Evolutionary conservation across 2,888 invertebrate species (phyloP).

Genomic region (Eudemis profundana): DNA sequence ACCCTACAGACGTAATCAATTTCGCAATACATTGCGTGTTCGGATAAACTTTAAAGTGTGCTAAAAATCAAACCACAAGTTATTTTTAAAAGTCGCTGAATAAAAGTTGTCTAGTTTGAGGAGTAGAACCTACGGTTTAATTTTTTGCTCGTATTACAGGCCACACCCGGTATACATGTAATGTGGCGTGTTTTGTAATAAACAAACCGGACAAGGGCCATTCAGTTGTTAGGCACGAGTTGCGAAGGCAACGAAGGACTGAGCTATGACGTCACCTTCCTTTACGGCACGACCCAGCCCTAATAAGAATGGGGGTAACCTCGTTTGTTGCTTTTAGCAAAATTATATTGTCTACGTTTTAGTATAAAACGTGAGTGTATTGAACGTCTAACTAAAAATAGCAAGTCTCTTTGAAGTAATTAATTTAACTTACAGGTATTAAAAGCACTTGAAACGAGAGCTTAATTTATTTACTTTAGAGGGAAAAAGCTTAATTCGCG

Average conservation of each 20-base stretch:
- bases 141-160: too few relatives aligned
- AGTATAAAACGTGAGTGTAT: slow-evolving; percentile 16
- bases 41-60: too few relatives aligned
- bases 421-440: slow-evolving; percentile 1
- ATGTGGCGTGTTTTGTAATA: slow-evolving; percentile 31
- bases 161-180: slow-evolving; percentile 1
- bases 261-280: slow-evolving; percentile 37
- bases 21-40: too few relatives aligned
- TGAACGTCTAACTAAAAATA: slow-evolving; percentile 3
- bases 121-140: too few relatives aligned
- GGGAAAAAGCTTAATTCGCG: background rate
- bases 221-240: slow-evolving; percentile 26
- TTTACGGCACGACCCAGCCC: slow-evolving; percentile 30
- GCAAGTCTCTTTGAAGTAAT: background rate
- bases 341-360: slow-evolving; percentile 35
- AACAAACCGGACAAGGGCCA: slow-evolving; percentile 16
- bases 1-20: too few relatives aligned
- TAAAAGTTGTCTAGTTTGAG: too few relatives aligned
- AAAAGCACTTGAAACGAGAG: slow-evolving; percentile 4
- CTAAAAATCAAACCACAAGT: too few relatives aligned
- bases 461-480: background rate
- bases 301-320: slow-evolving; percentile 34
- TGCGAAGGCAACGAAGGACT: slow-evolving; percentile 29
- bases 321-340: slow-evolving; percentile 37
- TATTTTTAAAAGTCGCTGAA: too few relatives aligned